Conservation (phyloP, 2,797 vertebrate species). For the Vireo griseus region DNA sequence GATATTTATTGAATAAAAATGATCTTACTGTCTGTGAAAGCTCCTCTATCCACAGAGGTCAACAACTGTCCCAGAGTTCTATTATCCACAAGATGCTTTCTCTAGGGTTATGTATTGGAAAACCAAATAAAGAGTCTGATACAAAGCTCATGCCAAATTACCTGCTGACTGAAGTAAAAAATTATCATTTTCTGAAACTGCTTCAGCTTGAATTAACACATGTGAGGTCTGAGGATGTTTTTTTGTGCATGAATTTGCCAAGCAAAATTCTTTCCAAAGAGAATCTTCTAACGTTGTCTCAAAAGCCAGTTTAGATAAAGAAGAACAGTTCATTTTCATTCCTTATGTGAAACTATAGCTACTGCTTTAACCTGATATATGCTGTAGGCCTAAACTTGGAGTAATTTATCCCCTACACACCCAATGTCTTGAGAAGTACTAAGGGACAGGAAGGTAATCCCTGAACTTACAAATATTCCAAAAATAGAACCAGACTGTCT, state of each 20-base stretch:
- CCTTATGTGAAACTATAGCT: background rate
- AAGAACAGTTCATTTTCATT: background rate
- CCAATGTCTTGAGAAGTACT: background rate
- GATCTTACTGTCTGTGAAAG: background rate
- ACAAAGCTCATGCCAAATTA: background rate
- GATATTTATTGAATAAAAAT: background rate
- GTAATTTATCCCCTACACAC: background rate
- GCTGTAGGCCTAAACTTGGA: background rate
- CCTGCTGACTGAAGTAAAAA: background rate
- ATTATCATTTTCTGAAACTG: background rate
- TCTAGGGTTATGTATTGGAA: background rate
- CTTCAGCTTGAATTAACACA: background rate
- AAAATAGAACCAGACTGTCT: constrained; percentile 9
- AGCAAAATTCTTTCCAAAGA: background rate
- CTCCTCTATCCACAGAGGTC: background rate
- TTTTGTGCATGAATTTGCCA: background rate
- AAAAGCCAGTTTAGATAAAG: background rate
- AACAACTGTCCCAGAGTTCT: background rate
- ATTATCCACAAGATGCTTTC: background rate
- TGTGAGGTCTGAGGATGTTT: background rate
- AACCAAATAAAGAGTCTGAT: background rate
- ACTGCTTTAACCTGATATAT: background rate
- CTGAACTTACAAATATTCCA: constrained; percentile 6
- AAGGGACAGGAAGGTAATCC: background rate
- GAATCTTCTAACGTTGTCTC: background rate